A percentile compares a stretch with the other conserved stretches of the same genome.
Evolutionary conservation across 2,888 invertebrate species (phyloP).

Genomic region (Thecocarcelia acutangulata): DNA sequence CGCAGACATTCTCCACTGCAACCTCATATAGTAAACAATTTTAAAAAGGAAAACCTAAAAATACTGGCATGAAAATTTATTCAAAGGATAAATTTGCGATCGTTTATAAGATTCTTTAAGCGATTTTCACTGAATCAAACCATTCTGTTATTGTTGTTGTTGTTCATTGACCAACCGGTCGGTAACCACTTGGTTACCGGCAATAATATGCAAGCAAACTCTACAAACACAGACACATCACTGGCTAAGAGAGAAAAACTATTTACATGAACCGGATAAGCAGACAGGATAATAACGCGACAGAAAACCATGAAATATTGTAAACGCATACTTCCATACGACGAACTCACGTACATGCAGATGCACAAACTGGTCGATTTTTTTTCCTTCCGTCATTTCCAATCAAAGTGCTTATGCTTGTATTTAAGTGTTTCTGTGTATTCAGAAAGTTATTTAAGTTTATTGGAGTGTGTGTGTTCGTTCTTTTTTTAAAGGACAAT

Average conservation of each 20-base stretch:
- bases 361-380: background rate
- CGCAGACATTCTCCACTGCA: background rate
- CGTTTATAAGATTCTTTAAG: conserved; percentile 14
- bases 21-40: background rate
- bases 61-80: background rate
- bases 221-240: conserved; percentile 2
- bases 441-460: conserved; percentile 9
- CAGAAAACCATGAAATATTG: conserved; percentile 56
- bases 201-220: conserved; percentile 30
- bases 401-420: conserved; percentile 20
- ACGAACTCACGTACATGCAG: background rate
- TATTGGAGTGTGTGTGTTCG: background rate
- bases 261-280: conserved; percentile 50
- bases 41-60: conserved; percentile 1
- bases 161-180: conserved; percentile 44
- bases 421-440: conserved; percentile 37
- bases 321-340: conserved; percentile 1
- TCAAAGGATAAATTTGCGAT: conserved; percentile 35
- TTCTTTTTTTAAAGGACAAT: background rate
- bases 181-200: conserved; percentile 37
- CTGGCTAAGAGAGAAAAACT: conserved; percentile 18
- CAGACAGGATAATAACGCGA: conserved; percentile 47
- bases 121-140: background rate
- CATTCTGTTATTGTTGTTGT: background rate
- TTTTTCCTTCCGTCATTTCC: background rate